Percentiles rank a stretch among this genome's conserved stretches.
Conservation (phyloP, 2,888 invertebrate species). For the Myopa tessellatipennis region DNA sequence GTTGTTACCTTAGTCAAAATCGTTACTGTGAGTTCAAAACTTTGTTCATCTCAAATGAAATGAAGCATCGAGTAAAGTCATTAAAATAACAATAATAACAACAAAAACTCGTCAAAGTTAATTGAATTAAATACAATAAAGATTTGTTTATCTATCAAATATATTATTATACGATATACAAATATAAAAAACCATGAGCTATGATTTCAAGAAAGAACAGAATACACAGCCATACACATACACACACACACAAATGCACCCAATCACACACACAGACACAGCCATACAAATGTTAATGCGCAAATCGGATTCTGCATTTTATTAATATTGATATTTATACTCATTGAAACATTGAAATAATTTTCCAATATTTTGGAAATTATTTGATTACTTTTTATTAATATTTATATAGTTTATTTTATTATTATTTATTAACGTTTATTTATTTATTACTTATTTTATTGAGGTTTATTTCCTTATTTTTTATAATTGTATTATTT, state of each 20-base stretch:
- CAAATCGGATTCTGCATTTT: background rate
- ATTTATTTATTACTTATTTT: background rate
- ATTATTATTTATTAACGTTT: background rate
- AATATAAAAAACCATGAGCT: background rate
- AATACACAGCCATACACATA: slow-evolving; percentile 1
- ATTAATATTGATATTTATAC: background rate
- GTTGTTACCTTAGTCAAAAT: background rate
- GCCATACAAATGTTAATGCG: background rate
- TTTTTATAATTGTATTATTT: no score
- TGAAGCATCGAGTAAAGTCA: no score
- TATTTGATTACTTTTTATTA: no score
- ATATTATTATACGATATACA: no score
- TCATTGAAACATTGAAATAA: no score
- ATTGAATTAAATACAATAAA: no score
- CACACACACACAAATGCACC: background rate
- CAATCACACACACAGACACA: background rate
- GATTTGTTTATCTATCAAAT: no score
- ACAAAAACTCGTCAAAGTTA: background rate
- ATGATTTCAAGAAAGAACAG: no score
- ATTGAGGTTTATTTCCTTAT: background rate
- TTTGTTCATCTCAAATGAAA: no score
- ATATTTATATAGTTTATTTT: background rate
- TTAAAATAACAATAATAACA: background rate
- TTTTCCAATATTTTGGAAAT: no score
- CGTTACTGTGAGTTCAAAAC: no score